Conservation (phyloP, 2,797 vertebrate species). For the Distichodus sexfasciatus region DNA sequence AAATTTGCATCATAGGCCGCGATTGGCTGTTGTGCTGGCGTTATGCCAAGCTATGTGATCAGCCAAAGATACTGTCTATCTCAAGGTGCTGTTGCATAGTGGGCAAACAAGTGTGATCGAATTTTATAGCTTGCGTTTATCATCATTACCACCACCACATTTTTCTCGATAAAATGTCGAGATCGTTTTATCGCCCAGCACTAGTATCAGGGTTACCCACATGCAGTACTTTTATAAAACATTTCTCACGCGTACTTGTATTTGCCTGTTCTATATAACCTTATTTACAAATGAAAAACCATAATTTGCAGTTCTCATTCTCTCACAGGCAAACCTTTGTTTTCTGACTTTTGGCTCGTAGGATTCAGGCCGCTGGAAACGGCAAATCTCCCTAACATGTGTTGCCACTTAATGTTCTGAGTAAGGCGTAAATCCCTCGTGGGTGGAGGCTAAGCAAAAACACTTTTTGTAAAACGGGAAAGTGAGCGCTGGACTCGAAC, state of each 20-base stretch:
- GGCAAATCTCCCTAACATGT: conserved; percentile 9
- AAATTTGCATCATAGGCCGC: too few species aligned
- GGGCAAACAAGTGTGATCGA: too few species aligned
- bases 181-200: too few species aligned
- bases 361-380: background rate
- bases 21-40: too few species aligned
- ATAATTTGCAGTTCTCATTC: background rate
- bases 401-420: conserved; percentile 15
- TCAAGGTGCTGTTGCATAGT: too few species aligned
- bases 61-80: too few species aligned
- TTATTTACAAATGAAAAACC: background rate
- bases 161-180: too few species aligned
- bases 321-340: background rate
- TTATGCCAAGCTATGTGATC: too few species aligned
- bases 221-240: background rate
- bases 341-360: background rate
- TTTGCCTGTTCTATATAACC: background rate
- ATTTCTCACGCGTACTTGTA: background rate
- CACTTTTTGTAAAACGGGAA: background rate
- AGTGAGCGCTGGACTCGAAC: background rate
- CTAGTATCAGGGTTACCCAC: too few species aligned
- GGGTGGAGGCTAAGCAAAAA: background rate
- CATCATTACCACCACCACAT: too few species aligned
- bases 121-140: too few species aligned
- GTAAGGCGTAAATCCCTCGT: background rate